Percentiles rank a stretch among this genome's conserved stretches.
Evolutionary conservation across 2,888 invertebrate species (phyloP).

Genomic region (Macroteleia sp.): DNA sequence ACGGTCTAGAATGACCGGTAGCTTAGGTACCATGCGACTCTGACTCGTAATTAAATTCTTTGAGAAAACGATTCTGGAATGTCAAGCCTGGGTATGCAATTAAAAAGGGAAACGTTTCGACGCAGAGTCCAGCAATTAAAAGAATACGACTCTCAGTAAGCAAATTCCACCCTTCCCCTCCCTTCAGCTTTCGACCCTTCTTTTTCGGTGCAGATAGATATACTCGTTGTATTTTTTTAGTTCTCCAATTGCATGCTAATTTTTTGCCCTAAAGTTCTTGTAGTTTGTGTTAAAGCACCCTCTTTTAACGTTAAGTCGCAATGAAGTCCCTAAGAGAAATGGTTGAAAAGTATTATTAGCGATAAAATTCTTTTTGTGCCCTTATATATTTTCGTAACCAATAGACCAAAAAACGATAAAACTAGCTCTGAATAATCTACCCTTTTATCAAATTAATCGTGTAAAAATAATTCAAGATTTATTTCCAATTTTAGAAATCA

Average conservation of each 20-base stretch:
- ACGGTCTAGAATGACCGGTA: constrained; percentile 69
- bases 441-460: constrained; percentile 28
- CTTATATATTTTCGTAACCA: constrained; percentile 61
- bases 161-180: constrained; percentile 65
- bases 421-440: constrained; percentile 1
- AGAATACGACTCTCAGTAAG: constrained; percentile 80
- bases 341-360: constrained; percentile 78
- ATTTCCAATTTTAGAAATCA: background rate
- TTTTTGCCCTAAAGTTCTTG: constrained; percentile 59
- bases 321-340: constrained; percentile 74
- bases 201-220: constrained; percentile 68
- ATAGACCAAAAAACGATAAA: constrained; percentile 63
- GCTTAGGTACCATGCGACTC: constrained; percentile 66
- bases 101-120: constrained; percentile 82
- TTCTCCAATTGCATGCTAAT: constrained; percentile 76
- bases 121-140: constrained; percentile 81
- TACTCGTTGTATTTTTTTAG: constrained; percentile 61
- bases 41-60: constrained; percentile 82
- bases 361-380: constrained; percentile 41
- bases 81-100: constrained; percentile 79
- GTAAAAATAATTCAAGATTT: constrained; percentile 17
- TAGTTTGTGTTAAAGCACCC: constrained; percentile 54
- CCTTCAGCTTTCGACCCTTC: constrained; percentile 52
- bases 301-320: constrained; percentile 65
- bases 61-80: constrained; percentile 82